phyloP scores from a whole-genome alignment of 2,113 vertebrate genomes.

The Eolophus roseicapilla region DNA sequence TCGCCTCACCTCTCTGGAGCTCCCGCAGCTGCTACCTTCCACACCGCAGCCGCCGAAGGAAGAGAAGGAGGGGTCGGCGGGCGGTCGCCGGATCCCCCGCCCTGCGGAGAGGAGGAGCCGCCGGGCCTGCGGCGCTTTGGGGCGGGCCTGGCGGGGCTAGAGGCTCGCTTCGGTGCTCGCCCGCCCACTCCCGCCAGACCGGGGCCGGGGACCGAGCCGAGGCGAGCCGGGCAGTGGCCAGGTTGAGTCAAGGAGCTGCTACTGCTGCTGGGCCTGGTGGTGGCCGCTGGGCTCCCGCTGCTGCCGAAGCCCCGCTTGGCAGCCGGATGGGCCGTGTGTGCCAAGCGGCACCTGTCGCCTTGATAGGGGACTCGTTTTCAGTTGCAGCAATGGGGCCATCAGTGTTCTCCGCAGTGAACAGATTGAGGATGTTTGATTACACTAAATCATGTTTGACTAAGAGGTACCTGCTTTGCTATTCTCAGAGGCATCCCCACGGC shows the following conservation, averaged over 20 bases:
- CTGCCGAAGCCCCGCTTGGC: neutral
- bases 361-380: neutral
- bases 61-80: neutral
- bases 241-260: no score
- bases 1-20: neutral
- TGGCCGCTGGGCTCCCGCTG: neutral
- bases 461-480: fast-evolving
- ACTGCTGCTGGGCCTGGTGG: neutral
- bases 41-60: neutral
- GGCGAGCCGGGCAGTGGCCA: no score
- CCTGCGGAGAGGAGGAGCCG: neutral
- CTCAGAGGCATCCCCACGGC: fast-evolving
- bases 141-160: neutral
- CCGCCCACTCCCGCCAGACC: neutral
- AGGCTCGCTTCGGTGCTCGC: neutral
- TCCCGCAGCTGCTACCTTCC: neutral
- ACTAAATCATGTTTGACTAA: fast-evolving
- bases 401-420: fast-evolving
- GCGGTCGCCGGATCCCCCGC: neutral
- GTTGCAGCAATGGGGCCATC: neutral
- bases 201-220: no score
- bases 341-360: neutral
- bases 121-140: neutral
- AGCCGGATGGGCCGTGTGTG: neutral
- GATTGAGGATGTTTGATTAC: fast-evolving